Base-by-base conservation (phyloP, 1,140 invertebrate genomes). In the Drosophila burlai region DNA sequence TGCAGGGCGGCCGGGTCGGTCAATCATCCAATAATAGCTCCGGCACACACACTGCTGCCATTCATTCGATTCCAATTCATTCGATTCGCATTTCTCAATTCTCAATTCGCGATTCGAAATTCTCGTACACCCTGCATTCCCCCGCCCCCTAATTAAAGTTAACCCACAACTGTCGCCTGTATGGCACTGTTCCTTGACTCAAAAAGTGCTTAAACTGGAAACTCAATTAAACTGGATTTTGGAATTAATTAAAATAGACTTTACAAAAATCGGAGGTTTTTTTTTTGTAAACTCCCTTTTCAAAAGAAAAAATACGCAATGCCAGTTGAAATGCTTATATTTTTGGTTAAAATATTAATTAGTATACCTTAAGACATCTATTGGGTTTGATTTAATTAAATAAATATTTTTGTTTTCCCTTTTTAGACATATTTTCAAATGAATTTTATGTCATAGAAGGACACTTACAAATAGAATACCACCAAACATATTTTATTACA, bases 1-100 rank as follows among this genome's bases (percentile, higher is more conserved):
- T 66, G 58, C 21, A 40, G 26, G 21, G 38, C 13, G 58, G n/a
- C 21, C 58, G n/a, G 21, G 24, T 21, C 63, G 40, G 42, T 42
- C 58, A 66, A 66, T 66, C 40, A 66, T 63, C 29, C 11, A 45
- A 66, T 66, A 66, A 66, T 63, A 62, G 40, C 63, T 11, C 57
- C 11, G 24, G 36, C 52, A 38, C 34, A 40, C 36, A 55, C 34
- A 26, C 15, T 36, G 4, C 21, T 40, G 36, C 3, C 24, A 57
- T 55, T 55, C 24, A 55, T 57, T 55, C 34, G 9, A 55, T 55
- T 65, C 29, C 29, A 6, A 40, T 66, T 42, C 29, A 63, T 26
- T n/a, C 40, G 21, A 43, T 61, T 62, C 54, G 15, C 62, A 31
- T n/a, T 38, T 29, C 50, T 18, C 36, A 21, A 60, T 38, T 29